Base-by-base conservation (phyloP, 2,888 invertebrate species). In the Eupeodes latifasciatus region DNA sequence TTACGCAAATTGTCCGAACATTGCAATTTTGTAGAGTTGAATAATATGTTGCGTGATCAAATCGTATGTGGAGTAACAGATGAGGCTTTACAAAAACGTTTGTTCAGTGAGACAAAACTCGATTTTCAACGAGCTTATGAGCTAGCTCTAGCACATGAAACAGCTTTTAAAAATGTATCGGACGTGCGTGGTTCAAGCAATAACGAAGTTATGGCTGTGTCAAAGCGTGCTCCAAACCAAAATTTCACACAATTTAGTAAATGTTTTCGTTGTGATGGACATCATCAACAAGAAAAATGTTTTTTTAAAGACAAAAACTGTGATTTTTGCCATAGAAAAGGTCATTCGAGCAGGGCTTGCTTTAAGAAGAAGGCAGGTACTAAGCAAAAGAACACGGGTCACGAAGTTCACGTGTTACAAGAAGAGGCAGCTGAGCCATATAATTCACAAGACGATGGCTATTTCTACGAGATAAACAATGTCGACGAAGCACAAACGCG, bases 121-220 rank as follows among this genome's bases (percentile, higher is more conserved):
- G 57, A 74, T 74, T 74, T 74, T 12, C 16, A 74, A 59, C 57
- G 74, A 57, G 76, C 81, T 34, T 69, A 69, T 51, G 76, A 76
- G 59, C 53, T 81, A 14, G 67, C 75, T 36, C 36, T 59, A 10
- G 59, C 59, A 36, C 59, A 59, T 59, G 59, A 72, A 66, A 66
- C 49, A 12, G 66, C 66, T 11, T 66, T 66, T 1, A 66, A 47
- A 66, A 47, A 47, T 66, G 44, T 47, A 11, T 66, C 27, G 27
- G 27, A 27, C 2, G 27, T 27, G 27, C 27, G 27, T 27, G n/a
- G n/a, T 27, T 27, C 27, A 27, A 27, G 27, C 27, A 27, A 27
- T 27, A 27, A 27, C 27, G 27, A 49, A 14, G 19, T 49, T 12
- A 67, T 49, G 67, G 67, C 67, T 9, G 47, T 66, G 16, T 66